phyloP scores from a whole-genome alignment of 2,113 vertebrate species.

The Hemiscyllium ocellatum region DNA sequence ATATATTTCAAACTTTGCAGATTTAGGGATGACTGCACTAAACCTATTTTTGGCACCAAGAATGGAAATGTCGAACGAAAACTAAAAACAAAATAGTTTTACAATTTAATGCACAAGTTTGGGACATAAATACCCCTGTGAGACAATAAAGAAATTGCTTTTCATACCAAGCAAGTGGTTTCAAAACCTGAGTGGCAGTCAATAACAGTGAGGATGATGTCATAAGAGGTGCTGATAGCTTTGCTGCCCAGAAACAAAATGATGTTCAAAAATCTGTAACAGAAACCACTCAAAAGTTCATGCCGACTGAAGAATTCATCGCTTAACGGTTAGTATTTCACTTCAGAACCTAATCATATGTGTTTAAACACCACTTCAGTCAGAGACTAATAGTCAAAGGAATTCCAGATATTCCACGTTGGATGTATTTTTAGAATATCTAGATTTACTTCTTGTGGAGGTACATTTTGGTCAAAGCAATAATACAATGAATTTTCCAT shows the following conservation, averaged over 20 bases:
- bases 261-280: constrained; percentile 54
- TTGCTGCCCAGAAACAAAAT: constrained; percentile 54
- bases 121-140: not conserved
- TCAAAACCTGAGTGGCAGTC: not conserved
- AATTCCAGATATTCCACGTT: constrained; percentile 81
- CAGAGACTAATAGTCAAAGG: constrained; percentile 72
- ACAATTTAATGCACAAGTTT: not conserved
- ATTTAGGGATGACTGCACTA: not conserved
- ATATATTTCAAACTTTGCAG: not conserved
- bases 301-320: constrained; percentile 55
- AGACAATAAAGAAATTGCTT: not conserved
- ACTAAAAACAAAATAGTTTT: not conserved
- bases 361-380: constrained; percentile 75
- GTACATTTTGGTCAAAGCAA: constrained; percentile 50
- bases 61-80: not conserved
- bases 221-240: constrained; percentile 1
- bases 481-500: constrained; percentile 21
- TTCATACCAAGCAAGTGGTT: not conserved
- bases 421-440: constrained; percentile 88
- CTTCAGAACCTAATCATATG: constrained; percentile 57
- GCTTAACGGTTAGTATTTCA: constrained; percentile 52
- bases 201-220: not conserved
- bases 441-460: constrained; percentile 66
- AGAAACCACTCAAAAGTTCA: constrained; percentile 65
- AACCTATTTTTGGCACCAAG: not conserved